phyloP scores from a whole-genome alignment of 2,888 invertebrate genomes.

The Zhuqinia jingwanae region DNA sequence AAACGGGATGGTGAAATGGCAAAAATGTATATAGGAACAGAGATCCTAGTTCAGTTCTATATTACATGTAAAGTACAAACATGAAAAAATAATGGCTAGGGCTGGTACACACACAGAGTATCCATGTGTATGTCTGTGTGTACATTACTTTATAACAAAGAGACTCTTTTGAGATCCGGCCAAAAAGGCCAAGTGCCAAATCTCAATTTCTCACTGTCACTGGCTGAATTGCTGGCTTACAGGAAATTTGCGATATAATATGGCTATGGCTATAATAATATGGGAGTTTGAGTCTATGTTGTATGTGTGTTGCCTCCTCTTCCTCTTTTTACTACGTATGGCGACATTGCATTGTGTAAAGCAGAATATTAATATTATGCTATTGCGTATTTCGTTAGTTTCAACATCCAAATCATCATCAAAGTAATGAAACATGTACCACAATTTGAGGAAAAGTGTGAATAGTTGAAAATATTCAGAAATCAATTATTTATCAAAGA shows the following conservation, averaged over 20 bases:
- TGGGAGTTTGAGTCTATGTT: no score
- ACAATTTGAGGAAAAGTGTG: background rate
- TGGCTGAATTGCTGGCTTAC: constrained; percentile 20
- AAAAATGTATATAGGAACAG: no score
- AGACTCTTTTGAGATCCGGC: constrained; percentile 72
- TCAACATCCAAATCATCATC: background rate
- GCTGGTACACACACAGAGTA: background rate
- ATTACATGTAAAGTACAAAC: background rate
- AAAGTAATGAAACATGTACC: background rate
- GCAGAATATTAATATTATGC: background rate
- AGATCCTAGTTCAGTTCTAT: no score
- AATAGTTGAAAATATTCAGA: background rate
- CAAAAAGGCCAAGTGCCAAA: constrained; percentile 78
- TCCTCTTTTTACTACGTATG: background rate
- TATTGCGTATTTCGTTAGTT: background rate
- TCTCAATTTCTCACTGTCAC: constrained; percentile 66
- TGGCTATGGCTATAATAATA: background rate
- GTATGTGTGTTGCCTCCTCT: background rate
- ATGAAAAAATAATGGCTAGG: background rate
- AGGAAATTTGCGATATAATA: background rate
- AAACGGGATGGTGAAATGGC: no score
- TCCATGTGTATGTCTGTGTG: background rate
- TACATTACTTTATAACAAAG: background rate
- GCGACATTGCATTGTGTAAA: background rate
- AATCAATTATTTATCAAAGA: background rate